Evolutionary conservation across 2,888 invertebrate species (phyloP), one percentile per base, ranked within the genome.

Genomic region (Brachypterus glaber): DNA sequence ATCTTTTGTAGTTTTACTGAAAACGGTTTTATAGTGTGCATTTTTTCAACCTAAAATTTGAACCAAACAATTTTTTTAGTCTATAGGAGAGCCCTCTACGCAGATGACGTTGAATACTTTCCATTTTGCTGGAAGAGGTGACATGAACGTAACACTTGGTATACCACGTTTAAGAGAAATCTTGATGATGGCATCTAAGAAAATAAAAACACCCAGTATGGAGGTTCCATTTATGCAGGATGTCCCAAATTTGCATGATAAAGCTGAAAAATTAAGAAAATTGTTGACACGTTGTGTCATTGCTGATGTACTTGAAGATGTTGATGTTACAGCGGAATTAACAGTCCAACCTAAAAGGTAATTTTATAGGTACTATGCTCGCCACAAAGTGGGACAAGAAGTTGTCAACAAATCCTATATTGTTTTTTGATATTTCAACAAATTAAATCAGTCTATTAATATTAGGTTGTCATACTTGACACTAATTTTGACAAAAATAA

Each of bases 91-190:
- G 66, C 98, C 98, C 0, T 97, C 97, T 2, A 99, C 98, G 41
- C 98, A 99, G 74, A 98, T 99, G 98, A 99, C 98, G 55, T 69
- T 99, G 61, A 99, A 99, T 66, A 99, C 98, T 26, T 99, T 99
- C 67, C 98, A 99, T 62, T 98, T 98, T 64, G 98, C 98, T 54
- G 98, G 98, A 59, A 82, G 96, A 68, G 96, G 97, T 72, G 98
- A 98, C 68, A 98, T 98, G 96, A 99, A 99, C 71, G 97, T 99
- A 0, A 98, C 98, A 0, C 73, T 99, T n/a, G 98, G 98, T 73
- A 97, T 98, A 53, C 98, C 98, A 0, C 79, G 98, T 51, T 72
- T 98, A 3, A 70, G 95, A 51, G 98, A 98, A 74, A 93, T 98
- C 51, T 70, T 98, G 1, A 97, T 98, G 96, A 82, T 84, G 55